Evolutionary conservation across 2,888 invertebrate genomes (phyloP).

Genomic region (Macrosiphum euphorbiae): DNA sequence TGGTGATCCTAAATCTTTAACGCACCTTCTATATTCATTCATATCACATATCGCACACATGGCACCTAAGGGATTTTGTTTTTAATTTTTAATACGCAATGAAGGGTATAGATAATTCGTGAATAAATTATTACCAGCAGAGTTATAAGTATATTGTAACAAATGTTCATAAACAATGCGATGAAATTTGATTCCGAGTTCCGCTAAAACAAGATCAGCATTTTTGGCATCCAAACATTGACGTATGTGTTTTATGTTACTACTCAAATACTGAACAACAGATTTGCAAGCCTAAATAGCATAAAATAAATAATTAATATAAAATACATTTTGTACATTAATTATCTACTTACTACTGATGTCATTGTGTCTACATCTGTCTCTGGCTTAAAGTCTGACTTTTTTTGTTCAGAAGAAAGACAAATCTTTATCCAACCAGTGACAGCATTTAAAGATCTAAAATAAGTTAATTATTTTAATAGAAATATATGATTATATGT

Average conservation of each 20-base stretch:
- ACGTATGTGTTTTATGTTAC: conserved; percentile 82
- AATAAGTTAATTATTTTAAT: neutral
- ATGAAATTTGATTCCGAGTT: conserved; percentile 93
- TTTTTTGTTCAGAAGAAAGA: conserved; percentile 93
- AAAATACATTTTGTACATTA: neutral
- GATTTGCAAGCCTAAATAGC: conserved; percentile 81
- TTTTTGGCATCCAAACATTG: conserved; percentile 93
- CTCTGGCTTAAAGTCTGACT: conserved; percentile 92
- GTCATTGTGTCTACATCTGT: conserved; percentile 86
- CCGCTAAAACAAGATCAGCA: conserved; percentile 85
- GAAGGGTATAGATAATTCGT: neutral
- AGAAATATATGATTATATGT: neutral
- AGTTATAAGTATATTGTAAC: conserved; percentile 93
- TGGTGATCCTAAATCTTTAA: conserved; percentile 82
- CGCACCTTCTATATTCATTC: conserved; percentile 94
- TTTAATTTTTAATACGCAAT: conserved; percentile 32
- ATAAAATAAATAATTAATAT: conserved; percentile 38
- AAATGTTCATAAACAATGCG: conserved; percentile 94
- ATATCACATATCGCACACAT: conserved; percentile 99
- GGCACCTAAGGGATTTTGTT: conserved; percentile 77
- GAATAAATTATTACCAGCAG: conserved; percentile 77
- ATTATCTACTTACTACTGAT: conserved; percentile 77
- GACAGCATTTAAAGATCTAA: conserved; percentile 84
- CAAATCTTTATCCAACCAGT: conserved; percentile 92
- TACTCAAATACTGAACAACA: conserved; percentile 86